Evolutionary conservation across 1,140 invertebrate species (phyloP).

Genomic region (Drosophila kohkoa): DNA sequence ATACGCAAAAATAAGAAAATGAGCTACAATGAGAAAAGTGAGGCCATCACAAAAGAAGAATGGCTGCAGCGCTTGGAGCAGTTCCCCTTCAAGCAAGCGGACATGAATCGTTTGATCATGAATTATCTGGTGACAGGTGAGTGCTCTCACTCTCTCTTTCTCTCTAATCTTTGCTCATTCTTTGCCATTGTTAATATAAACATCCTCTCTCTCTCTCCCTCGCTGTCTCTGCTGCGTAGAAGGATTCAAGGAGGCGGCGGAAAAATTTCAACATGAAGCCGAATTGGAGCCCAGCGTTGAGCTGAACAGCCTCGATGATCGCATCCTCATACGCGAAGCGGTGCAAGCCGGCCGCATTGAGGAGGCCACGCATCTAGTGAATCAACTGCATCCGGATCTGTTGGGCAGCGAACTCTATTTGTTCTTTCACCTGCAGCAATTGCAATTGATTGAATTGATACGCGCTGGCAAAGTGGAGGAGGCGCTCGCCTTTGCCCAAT

Average conservation of each 20-base stretch:
- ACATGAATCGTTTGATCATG: constrained; percentile 99
- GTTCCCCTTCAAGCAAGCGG: constrained; percentile 93
- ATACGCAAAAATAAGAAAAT: constrained; percentile 88
- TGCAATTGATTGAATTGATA: constrained; percentile 98
- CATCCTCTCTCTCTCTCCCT: no score
- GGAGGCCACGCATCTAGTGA: constrained; percentile 96
- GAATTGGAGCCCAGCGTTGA: constrained; percentile 95
- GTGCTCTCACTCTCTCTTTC: neutral
- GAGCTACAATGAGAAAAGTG: constrained; percentile 83
- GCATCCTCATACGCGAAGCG: constrained; percentile 97
- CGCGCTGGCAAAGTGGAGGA: constrained; percentile 95
- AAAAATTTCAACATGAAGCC: constrained; percentile 98
- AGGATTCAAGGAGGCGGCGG: constrained; percentile 98
- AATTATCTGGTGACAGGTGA: constrained; percentile 96
- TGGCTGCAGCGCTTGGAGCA: constrained; percentile 91
- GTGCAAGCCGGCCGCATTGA: constrained; percentile 97
- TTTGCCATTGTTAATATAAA: no score
- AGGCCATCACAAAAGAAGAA: constrained; percentile 85
- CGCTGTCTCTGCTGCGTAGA: constrained; percentile 86
- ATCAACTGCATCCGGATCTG: constrained; percentile 97
- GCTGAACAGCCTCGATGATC: constrained; percentile 94
- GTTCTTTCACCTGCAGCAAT: constrained; percentile 98
- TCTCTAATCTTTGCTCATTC: neutral
- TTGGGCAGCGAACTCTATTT: constrained; percentile 97
- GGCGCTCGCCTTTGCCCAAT: constrained; percentile 97